Conservation (phyloP, 1,140 invertebrate genomes). For the Leptinotarsa defecta region DNA sequence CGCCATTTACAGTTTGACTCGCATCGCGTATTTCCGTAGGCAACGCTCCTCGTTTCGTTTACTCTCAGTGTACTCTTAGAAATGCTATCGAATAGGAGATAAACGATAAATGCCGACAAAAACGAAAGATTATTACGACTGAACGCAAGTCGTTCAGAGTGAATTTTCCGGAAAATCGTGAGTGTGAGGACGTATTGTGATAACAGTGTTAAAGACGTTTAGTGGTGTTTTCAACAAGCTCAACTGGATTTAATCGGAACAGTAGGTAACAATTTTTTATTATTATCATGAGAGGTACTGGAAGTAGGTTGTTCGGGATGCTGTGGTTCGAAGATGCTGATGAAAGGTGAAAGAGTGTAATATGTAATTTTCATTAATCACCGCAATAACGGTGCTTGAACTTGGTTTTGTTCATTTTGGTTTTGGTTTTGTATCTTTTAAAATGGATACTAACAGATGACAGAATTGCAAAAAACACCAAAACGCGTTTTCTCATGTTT, state of each 20-base stretch:
- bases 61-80: slow-evolving; percentile 5
- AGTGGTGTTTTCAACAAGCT: not conserved
- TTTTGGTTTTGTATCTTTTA: too few species aligned
- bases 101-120: not conserved
- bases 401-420: too few species aligned
- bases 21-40: slow-evolving; percentile 1
- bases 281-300: not conserved
- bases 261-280: not conserved
- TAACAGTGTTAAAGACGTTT: not conserved
- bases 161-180: not conserved
- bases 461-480: too few species aligned
- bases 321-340: not conserved
- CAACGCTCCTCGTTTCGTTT: not conserved
- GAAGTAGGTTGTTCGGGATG: slow-evolving; percentile 1
- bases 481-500: too few species aligned
- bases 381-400: too few species aligned
- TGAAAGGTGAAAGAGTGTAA: too few species aligned
- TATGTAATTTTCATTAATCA: too few species aligned
- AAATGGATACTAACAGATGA: too few species aligned
- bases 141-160: not conserved
- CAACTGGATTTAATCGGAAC: not conserved
- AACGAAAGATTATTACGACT: not conserved
- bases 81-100: not conserved
- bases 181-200: not conserved
- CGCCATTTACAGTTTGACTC: not conserved